Percentiles rank a stretch among this genome's conserved stretches.
Conservation (phyloP, 35 echinoderm and acorn worm genomes). For the Chiridota heheva region DNA sequence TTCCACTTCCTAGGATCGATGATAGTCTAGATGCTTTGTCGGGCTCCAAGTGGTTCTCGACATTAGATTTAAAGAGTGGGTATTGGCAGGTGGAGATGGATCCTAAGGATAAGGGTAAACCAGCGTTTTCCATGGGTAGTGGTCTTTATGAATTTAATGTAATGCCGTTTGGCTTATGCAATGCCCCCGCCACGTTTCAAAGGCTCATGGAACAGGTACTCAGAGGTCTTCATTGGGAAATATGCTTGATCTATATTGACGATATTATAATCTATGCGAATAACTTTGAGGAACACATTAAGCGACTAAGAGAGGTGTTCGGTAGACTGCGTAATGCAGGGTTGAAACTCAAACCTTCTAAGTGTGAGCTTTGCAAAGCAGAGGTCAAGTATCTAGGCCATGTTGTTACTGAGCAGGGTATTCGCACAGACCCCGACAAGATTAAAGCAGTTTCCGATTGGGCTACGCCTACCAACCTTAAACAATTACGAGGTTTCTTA, state of each 20-base stretch:
- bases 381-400: conserved; percentile 60
- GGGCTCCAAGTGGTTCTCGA: conserved; percentile 55
- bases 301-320: conserved; percentile 15
- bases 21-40: conserved; percentile 51
- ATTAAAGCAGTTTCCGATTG: conserved; percentile 39
- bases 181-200: conserved; percentile 28
- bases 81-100: conserved; percentile 77
- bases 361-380: conserved; percentile 58
- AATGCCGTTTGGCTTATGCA: conserved; percentile 53
- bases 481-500: conserved; percentile 53
- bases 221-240: not conserved
- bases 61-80: conserved; percentile 48
- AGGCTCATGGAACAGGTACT: conserved; percentile 21
- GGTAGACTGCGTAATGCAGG: conserved; percentile 22
- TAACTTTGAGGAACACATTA: not conserved
- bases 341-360: conserved; percentile 58
- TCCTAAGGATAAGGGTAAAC: conserved; percentile 12
- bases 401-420: conserved; percentile 38
- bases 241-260: conserved; percentile 27
- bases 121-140: conserved; percentile 49
- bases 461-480: conserved; percentile 53
- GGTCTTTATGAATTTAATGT: conserved; percentile 53
- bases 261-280: conserved; percentile 24
- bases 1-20: conserved; percentile 60
- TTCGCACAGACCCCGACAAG: conserved; percentile 48